These are phyloP conservation scores for Mayetiola destructor DNA, from an alignment of 2,888 invertebrate species.

Conservation along the genomic window DNA sequence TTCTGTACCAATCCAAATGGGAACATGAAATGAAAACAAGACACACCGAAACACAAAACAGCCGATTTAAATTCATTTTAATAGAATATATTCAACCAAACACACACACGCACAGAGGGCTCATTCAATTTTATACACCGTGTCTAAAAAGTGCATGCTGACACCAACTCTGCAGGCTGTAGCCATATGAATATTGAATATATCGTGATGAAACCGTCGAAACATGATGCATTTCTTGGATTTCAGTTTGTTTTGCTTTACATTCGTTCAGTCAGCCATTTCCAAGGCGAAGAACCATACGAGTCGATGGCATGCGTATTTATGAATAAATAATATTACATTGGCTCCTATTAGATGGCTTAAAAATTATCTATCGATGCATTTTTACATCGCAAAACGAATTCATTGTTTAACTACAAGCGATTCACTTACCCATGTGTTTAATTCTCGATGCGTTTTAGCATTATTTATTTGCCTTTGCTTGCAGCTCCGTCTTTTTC, in stretches of 20 bases:
- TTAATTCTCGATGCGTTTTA: neutral
- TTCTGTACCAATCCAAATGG: too few species aligned
- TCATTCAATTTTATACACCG: too few species aligned
- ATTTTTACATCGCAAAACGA: too few species aligned
- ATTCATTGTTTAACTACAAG: slow-evolving; percentile 4
- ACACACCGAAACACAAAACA: neutral
- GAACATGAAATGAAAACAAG: too few species aligned
- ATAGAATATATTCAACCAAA: neutral
- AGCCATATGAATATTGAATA: slow-evolving; percentile 2
- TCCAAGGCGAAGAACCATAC: too few species aligned
- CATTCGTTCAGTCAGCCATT: too few species aligned
- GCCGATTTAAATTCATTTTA: slow-evolving; percentile 7
- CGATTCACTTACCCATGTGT: slow-evolving; percentile 11
- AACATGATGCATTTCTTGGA: slow-evolving; percentile 11
- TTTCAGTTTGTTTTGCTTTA: neutral
- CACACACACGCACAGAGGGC: too few species aligned
- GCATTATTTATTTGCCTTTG: neutral
- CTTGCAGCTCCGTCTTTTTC: slow-evolving; percentile 6
- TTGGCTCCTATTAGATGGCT: too few species aligned
- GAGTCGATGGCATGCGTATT: slow-evolving; percentile 10
- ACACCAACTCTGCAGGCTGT: slow-evolving; percentile 6
- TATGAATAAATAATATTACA: too few species aligned
- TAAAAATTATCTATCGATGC: too few species aligned
- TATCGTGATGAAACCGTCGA: slow-evolving; percentile 11
- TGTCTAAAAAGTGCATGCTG: neutral